Base-by-base conservation (phyloP, 1,140 invertebrate genomes). In the Euwallacea similis region DNA sequence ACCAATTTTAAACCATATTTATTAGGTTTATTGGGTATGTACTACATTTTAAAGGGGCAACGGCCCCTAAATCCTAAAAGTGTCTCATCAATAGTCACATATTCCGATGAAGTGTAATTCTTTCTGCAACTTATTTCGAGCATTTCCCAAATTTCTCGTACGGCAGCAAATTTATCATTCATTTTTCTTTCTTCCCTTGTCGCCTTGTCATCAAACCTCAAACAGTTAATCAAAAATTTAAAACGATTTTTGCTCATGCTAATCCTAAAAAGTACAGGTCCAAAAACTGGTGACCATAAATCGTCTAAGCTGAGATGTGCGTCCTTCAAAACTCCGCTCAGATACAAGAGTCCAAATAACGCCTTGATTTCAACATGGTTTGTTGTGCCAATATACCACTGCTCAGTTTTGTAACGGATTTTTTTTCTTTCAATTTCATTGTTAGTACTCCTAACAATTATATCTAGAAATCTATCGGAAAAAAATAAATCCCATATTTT, bases 1-100 rank as follows among this genome's bases (percentile, higher is more conserved):
- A 69, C 76, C 55, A 76, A 56, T 76, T 83, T 84, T 55, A 83
- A 75, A 2, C 78, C 82, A 69, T 81, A 83, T 73, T 81, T 83
- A 9, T 70, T 76, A 15, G 80, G 80, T 75, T 83, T 81, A 80
- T 74, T 79, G 8, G 70, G 81, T 82, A 64, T 81, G 69, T 79
- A 83, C 55, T n/a, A n/a, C n/a, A 81, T 78, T 2, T 76, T 72
- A 61, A 84, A 84, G 21, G 21, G 7, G 68, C 80, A 83, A 21
- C 79, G 58, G 42, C 81, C 82, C 15, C 81, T 58, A 68, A 83
- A 84, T 13, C 73, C 65, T 58, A 74, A 62, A 7, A 85, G 69
- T 68, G 78, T 76, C 73, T 85, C 81, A 76, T 84, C 81, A 58
- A 83, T 72, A 56, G 80, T 82, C 6, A 82, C 13, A 75, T 76